A percentile compares a stretch with the other conserved stretches of the same genome.
Evolutionary conservation across 2,797 vertebrate species (phyloP).

Genomic region (Muscicapa striata): DNA sequence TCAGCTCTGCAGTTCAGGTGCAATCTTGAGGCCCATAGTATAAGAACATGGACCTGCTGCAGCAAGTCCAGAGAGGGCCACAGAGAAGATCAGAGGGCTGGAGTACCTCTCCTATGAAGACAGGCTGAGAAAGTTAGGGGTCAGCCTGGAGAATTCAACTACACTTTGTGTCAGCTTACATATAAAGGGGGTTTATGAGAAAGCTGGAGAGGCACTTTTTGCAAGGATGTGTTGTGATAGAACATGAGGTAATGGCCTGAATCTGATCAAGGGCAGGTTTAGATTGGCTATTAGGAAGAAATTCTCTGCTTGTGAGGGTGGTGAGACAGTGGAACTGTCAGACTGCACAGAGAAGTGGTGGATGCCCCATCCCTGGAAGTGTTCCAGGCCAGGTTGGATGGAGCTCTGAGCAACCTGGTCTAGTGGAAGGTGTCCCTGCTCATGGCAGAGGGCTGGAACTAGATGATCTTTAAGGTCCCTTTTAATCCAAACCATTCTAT

Average conservation of each 20-base stretch:
- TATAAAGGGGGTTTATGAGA: background rate
- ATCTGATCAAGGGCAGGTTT: background rate
- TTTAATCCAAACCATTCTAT: background rate
- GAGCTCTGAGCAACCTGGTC: background rate
- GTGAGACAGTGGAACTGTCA: background rate
- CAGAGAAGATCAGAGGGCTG: background rate
- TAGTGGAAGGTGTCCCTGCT: background rate
- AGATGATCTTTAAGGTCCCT: background rate
- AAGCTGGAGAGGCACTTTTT: background rate
- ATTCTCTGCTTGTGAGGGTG: background rate
- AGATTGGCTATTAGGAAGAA: background rate
- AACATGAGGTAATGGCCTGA: background rate
- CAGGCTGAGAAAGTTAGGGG: background rate
- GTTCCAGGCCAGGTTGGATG: background rate
- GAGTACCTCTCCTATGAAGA: background rate
- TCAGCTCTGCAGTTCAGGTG: background rate
- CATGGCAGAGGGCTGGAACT: background rate
- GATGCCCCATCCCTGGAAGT: background rate
- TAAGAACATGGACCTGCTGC: background rate
- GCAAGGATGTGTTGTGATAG: background rate
- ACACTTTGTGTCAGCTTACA: background rate
- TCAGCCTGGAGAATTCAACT: background rate
- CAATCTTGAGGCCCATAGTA: background rate
- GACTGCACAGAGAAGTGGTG: background rate
- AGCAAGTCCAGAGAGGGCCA: background rate